A percentile compares a stretch with the other conserved stretches of the same genome.
phyloP scores from a whole-genome alignment of 2,888 invertebrate genomes.

The Gastracanthus pulcherrimus region DNA sequence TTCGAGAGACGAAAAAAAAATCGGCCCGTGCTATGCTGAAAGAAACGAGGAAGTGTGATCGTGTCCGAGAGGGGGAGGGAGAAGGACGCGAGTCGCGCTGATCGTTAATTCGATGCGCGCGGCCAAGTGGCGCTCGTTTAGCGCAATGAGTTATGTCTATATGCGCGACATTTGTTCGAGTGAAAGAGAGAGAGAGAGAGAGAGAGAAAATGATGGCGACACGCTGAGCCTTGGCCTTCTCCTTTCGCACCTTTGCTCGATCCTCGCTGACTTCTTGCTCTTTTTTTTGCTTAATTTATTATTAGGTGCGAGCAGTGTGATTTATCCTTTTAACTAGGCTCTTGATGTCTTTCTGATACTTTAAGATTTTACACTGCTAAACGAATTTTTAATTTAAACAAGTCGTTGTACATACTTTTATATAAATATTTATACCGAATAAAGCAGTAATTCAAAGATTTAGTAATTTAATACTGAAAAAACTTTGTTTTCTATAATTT shows the following conservation, averaged over 20 bases:
- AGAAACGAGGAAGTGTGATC: too few species aligned
- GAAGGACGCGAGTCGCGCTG: conserved; percentile 52
- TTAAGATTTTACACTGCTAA: not conserved
- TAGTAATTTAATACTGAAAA: not conserved
- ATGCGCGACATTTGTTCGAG: not conserved
- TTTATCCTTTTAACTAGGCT: not conserved
- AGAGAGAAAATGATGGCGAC: not conserved
- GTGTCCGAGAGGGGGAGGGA: too few species aligned
- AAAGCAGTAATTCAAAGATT: not conserved
- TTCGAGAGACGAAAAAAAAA: not conserved
- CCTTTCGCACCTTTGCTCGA: conserved; percentile 1
- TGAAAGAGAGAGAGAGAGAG: not conserved
- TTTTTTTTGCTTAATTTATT: not conserved
- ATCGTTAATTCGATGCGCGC: conserved; percentile 71
- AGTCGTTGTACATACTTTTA: not conserved
- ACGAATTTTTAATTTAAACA: not conserved
- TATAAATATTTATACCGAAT: not conserved
- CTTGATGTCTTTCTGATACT: not conserved
- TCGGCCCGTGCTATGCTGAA: too few species aligned
- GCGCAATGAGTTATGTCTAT: conserved; percentile 68
- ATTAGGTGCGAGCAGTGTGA: not conserved
- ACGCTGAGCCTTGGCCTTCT: not conserved
- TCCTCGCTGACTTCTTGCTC: not conserved
- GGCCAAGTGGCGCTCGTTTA: conserved; percentile 70
- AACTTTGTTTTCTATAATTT: not conserved